Evolutionary conservation across 2,888 invertebrate species (phyloP).

Genomic region (Megastigmus dorsalis): DNA sequence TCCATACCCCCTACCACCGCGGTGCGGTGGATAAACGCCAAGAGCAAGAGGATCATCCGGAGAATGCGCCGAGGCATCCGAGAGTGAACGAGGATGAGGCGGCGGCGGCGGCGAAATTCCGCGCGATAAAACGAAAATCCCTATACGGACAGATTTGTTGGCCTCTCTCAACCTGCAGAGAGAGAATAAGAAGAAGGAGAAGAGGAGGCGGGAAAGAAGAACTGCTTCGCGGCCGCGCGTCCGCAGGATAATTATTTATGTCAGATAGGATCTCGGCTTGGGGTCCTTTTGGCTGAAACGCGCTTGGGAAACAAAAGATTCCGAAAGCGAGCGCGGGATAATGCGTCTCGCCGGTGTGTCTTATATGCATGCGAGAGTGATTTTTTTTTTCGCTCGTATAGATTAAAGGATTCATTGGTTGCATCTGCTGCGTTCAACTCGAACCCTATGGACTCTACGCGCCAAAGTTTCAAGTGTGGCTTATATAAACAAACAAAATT

Average conservation of each 20-base stretch:
- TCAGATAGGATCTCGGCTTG: slow-evolving; percentile 71
- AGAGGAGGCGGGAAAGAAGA: slow-evolving; percentile 17
- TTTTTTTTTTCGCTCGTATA: no score
- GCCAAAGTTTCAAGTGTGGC: no score
- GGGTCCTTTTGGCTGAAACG: slow-evolving; percentile 50
- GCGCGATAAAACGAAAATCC: slow-evolving; percentile 63
- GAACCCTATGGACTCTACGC: no score
- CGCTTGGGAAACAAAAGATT: slow-evolving; percentile 71
- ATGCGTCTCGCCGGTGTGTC: no score
- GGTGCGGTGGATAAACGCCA: slow-evolving; percentile 9
- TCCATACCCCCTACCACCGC: neutral
- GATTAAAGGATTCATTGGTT: no score
- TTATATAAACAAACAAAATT: no score
- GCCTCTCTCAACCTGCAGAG: no score
- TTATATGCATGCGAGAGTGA: no score
- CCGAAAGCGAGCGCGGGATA: slow-evolving; percentile 56
- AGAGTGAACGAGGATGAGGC: slow-evolving; percentile 3
- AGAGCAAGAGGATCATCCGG: slow-evolving; percentile 8
- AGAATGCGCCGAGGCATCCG: slow-evolving; percentile 57
- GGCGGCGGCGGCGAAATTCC: slow-evolving; percentile 48
- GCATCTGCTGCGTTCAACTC: no score
- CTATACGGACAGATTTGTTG: slow-evolving; percentile 45
- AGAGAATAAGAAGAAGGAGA: neutral
- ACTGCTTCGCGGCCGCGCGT: slow-evolving; percentile 62
- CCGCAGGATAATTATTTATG: slow-evolving; percentile 73